These are phyloP conservation scores for Rhagoletis zephyria DNA, from an alignment of 1,140 invertebrate genomes.

Conservation along the genomic window DNA sequence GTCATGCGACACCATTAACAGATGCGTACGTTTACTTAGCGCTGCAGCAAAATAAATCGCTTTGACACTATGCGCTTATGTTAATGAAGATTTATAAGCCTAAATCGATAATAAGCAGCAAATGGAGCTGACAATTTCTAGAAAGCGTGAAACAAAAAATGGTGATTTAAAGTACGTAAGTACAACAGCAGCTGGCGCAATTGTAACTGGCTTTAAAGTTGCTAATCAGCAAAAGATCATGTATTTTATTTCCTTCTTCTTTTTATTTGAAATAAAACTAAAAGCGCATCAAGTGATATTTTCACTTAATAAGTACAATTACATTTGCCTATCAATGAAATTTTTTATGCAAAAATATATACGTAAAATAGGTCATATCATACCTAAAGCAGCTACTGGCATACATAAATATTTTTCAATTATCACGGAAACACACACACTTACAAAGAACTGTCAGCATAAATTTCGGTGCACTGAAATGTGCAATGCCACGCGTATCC, in stretches of 20 bases:
- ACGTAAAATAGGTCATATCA: not conserved
- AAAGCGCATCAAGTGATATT: too few species aligned
- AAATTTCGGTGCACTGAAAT: not conserved
- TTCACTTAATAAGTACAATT: not conserved
- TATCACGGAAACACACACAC: not conserved
- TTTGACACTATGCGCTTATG: not conserved
- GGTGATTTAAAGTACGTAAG: too few species aligned
- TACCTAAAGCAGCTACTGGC: too few species aligned
- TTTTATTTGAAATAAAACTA: not conserved
- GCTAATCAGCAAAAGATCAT: not conserved
- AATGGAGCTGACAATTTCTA: not conserved
- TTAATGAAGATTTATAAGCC: not conserved
- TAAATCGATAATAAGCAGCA: not conserved
- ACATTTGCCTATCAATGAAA: not conserved
- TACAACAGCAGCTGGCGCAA: not conserved
- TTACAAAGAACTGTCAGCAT: not conserved
- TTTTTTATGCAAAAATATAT: not conserved
- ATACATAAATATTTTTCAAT: constrained; percentile 15
- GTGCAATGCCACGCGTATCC: not conserved
- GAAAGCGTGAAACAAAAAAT: not conserved
- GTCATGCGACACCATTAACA: not conserved
- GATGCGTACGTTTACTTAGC: not conserved
- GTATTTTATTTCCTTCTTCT: not conserved
- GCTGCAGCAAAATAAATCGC: not conserved
- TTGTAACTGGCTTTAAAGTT: too few species aligned